Evolutionary conservation across 1,140 invertebrate species (phyloP), one percentile per base, ranked within the genome.

Genomic region (Drosophila simulans): DNA sequence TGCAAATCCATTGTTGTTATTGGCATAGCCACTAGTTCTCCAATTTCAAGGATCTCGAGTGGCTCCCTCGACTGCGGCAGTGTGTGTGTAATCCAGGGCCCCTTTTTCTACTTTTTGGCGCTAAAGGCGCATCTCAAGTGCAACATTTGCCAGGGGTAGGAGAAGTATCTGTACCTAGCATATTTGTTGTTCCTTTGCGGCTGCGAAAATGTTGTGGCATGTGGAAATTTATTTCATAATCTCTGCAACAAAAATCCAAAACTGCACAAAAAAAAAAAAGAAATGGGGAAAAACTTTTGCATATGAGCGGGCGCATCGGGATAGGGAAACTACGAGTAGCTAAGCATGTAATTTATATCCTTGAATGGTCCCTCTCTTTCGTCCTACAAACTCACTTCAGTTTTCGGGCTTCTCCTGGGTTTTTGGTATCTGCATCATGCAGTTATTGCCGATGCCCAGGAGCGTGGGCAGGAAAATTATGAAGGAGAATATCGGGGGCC

Each of bases 171-270:
- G 40, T 68, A 72, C 76, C 58, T 66, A 66, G 62, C 69, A 70
- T 49, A 52, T 63, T 71, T 64, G 35, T 56, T 73, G 46, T 52
- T 75, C 58, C 42, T 60, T 59, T 80, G 85, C 59, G 80, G 59
- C 65, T 84, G 80, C 68, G 58, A 70, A 78, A 89, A 78, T 89
- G 76, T 84, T 89, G 77, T 84, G 80, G 82, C 82, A 86, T 85
- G 77, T 85, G 78, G 65, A 89, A 89, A 89, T 89, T 89, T 89
- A 89, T 89, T 89, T 89, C 84, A 89, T 89, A 77, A 77, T 77
- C 74, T 77, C 35, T 63, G 49, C 43, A 68, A 72, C 54, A 58
- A 46, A 48, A 53, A 31, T 15, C 62, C 39, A 62, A 58, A 10
- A 17, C n/a, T 11, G 48, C 48, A 51, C 1, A 11, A 34, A 60